phyloP scores from a whole-genome alignment of 2,113 vertebrate genomes.

The Drymodes brunneopygia region DNA sequence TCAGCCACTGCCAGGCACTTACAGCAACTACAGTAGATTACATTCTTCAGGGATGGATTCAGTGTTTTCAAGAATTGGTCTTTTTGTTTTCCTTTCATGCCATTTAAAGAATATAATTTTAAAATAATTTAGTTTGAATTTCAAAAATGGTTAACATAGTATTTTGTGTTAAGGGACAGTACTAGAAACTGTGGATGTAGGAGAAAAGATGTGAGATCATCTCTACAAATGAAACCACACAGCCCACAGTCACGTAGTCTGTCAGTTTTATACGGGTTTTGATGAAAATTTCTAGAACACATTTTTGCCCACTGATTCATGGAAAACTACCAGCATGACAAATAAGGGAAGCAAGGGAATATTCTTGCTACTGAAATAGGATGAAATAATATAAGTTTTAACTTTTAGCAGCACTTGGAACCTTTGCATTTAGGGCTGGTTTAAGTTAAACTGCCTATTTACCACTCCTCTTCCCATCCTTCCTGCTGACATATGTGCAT shows the following conservation, averaged over 20 bases:
- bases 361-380: not conserved
- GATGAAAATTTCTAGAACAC: not conserved
- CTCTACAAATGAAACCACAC: not conserved
- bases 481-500: not conserved
- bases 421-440: not conserved
- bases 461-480: not conserved
- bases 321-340: not conserved
- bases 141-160: not conserved
- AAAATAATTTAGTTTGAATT: not conserved
- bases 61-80: not conserved
- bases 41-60: not conserved
- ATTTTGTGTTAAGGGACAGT: not conserved
- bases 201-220: not conserved
- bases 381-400: not conserved
- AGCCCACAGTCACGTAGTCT: not conserved
- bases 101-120: not conserved
- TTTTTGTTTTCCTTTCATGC: not conserved
- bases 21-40: not conserved
- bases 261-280: not conserved
- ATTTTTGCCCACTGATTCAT: slow-evolving; percentile 21
- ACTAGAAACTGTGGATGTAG: not conserved
- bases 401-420: not conserved
- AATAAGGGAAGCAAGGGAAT: not conserved
- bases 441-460: not conserved
- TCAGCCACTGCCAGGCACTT: not conserved